These are phyloP conservation scores for Reticulitermes speratus DNA, from an alignment of 1,140 invertebrate genomes.

Conservation along the genomic window DNA sequence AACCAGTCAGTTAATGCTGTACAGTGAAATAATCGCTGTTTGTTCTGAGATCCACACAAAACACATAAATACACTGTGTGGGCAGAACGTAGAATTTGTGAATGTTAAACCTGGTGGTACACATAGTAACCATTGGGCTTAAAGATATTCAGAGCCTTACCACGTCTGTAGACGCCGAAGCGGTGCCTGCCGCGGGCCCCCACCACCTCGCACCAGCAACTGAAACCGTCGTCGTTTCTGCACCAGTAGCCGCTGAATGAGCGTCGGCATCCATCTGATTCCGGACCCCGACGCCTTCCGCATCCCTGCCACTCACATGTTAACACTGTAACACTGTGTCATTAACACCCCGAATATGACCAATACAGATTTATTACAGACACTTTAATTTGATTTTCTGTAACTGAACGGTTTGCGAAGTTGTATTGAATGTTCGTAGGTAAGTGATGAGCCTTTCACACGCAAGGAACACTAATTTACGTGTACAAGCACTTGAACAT, in stretches of 20 bases:
- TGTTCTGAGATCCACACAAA: too few species aligned
- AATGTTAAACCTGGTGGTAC: too few species aligned
- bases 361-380: too few species aligned
- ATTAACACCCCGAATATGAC: too few species aligned
- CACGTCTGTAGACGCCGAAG: background rate
- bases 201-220: background rate
- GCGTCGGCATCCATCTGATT: background rate
- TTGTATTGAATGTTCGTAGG: background rate
- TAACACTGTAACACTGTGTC: background rate
- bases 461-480: background rate
- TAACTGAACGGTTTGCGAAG: background rate
- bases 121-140: too few species aligned
- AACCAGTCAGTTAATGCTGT: too few species aligned
- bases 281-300: background rate
- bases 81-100: too few species aligned
- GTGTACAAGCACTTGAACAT: background rate
- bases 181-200: background rate
- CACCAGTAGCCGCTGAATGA: background rate
- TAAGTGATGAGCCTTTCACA: background rate
- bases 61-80: too few species aligned
- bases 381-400: too few species aligned
- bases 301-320: slow-evolving; percentile 7
- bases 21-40: too few species aligned
- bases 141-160: background rate
- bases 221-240: background rate